Evolutionary conservation across 2,113 vertebrate species (phyloP).

Genomic region (Scomber colias): DNA sequence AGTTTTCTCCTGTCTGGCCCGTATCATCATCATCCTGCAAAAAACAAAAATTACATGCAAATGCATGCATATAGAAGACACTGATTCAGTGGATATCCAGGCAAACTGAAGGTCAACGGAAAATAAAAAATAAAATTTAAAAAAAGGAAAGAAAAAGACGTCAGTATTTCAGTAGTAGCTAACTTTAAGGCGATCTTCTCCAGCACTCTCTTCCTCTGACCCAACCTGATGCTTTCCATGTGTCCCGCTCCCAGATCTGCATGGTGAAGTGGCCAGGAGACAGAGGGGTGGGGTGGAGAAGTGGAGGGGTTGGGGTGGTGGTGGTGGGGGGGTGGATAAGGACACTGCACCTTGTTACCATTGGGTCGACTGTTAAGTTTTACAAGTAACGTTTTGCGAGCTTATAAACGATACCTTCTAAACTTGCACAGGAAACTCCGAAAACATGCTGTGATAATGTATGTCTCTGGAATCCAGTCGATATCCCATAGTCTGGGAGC

Average conservation of each 20-base stretch:
- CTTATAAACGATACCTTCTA: conserved; percentile 84
- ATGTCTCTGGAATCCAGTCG: conserved; percentile 79
- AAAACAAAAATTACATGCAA: neutral
- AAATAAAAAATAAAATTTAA: neutral
- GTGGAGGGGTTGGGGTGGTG: conserved; percentile 22
- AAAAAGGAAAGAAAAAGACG: neutral
- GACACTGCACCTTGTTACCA: conserved; percentile 82
- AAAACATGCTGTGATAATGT: conserved; percentile 82
- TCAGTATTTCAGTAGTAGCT: neutral
- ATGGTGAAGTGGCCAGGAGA: conserved; percentile 57
- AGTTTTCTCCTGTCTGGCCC: neutral
- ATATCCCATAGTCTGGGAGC: conserved; percentile 71
- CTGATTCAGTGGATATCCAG: neutral
- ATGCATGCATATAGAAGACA: neutral
- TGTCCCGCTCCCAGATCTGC: conserved; percentile 56
- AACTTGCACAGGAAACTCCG: conserved; percentile 82
- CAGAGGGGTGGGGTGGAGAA: conserved; percentile 40
- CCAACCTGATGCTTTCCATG: conserved; percentile 74
- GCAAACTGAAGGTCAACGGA: neutral
- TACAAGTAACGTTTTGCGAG: conserved; percentile 85
- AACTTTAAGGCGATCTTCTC: conserved; percentile 11
- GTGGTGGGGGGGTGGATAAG: conserved; percentile 47
- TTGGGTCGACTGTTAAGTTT: conserved; percentile 85
- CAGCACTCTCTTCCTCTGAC: conserved; percentile 35
- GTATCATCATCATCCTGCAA: neutral